Conservation (phyloP, 2,888 invertebrate species). For the Patella depressa region DNA sequence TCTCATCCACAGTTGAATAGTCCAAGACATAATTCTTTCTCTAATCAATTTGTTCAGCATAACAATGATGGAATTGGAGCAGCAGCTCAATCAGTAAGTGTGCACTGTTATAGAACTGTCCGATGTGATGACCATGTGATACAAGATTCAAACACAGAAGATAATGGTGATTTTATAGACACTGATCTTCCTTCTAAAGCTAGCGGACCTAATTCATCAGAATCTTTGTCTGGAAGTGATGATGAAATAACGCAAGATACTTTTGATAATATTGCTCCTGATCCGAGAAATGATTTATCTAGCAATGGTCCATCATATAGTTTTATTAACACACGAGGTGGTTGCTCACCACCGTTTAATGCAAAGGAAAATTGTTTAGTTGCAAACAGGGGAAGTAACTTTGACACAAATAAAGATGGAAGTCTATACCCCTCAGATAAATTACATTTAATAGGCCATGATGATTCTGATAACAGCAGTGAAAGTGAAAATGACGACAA, state of each 20-base stretch:
- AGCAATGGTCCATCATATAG: neutral
- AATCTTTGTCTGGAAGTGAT: conserved; percentile 51
- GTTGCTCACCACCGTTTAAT: neutral
- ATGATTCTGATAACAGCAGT: conserved; percentile 31
- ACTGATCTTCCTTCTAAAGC: conserved; percentile 62
- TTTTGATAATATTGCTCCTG: neutral
- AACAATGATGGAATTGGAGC: neutral
- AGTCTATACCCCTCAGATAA: conserved; percentile 13
- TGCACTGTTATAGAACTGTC: neutral
- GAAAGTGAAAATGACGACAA: conserved; percentile 41
- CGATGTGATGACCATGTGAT: conserved; percentile 1
- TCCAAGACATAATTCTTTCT: neutral
- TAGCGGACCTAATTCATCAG: conserved; percentile 53
- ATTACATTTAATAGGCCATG: conserved; percentile 22
- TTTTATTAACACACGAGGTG: neutral
- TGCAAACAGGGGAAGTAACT: neutral
- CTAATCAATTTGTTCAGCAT: neutral
- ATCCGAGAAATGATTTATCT: conserved; percentile 4
- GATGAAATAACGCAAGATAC: conserved; percentile 44
- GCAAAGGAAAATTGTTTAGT: neutral
- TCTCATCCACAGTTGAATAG: neutral
- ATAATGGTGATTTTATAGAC: conserved; percentile 67
- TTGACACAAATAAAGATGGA: neutral
- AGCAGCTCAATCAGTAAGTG: neutral
- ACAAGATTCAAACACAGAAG: conserved; percentile 45